A percentile compares a stretch with the other conserved stretches of the same genome.
Evolutionary conservation across 2,797 vertebrate genomes (phyloP).

Genomic region (Acropternis orthonyx): DNA sequence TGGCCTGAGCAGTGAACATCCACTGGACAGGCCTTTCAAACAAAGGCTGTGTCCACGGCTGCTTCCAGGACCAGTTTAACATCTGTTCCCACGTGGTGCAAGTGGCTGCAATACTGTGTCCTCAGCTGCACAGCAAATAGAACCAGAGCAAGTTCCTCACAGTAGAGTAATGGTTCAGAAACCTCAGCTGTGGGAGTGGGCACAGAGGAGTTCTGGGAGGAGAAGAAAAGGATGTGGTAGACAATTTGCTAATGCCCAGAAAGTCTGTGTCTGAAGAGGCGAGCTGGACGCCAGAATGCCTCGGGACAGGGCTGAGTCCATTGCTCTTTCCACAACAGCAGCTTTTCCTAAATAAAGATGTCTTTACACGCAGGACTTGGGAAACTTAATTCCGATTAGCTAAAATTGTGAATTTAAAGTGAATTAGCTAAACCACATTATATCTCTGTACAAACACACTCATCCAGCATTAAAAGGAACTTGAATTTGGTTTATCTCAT

Average conservation of each 20-base stretch:
- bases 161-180: constrained; percentile 10
- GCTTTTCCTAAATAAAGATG: constrained; percentile 26
- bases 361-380: background rate
- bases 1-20: background rate
- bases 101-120: constrained; percentile 1
- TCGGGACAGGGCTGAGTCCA: constrained; percentile 10
- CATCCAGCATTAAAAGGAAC: background rate
- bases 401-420: constrained; percentile 24
- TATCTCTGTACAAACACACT: background rate
- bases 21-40: background rate
- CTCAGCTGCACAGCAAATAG: constrained; percentile 1
- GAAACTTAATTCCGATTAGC: constrained; percentile 46
- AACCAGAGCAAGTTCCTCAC: background rate
- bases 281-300: background rate
- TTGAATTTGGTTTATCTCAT: constrained; percentile 19
- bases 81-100: background rate
- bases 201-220: background rate
- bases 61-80: background rate
- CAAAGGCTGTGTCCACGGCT: background rate
- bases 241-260: constrained; percentile 54
- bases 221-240: constrained; percentile 57
- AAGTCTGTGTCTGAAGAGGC: background rate
- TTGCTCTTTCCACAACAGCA: constrained; percentile 25
- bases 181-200: constrained; percentile 18
- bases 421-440: constrained; percentile 41